Base-by-base conservation (phyloP, 2,888 invertebrate genomes). In the Trissoscelio sp. region DNA sequence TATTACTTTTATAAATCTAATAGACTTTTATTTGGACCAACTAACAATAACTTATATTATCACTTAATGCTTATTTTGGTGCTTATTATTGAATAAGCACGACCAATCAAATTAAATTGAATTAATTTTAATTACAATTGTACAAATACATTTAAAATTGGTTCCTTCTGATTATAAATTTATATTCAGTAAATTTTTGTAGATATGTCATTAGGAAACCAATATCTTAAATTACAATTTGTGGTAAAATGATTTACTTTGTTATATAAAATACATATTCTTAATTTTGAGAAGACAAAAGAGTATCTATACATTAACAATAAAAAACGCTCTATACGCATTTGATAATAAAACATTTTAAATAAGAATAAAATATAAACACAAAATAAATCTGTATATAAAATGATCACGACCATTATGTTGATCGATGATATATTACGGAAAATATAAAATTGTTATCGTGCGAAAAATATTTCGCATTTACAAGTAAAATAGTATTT, bases 121-220 rank as follows among this genome's bases (percentile, higher is more conserved):
- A 37, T 57, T 18, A 37, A 11, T 57, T 57, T 57, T 9, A 28
- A 53, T 31, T 53, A 37, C n/a, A 37, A 37, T 37, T 37, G 37
- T 37, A 37, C 37, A 37, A 37, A 42, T 42, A 42, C 42, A 42
- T 42, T 4, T 42, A 16, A 7, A 42, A 2, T 37, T 7, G 2
- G 9, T 42, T 42, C 16, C 11, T 7, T 28, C 12, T 51, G 5
- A n/a, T 34, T 34, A 34, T 6, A 34, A 12, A n/a, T 51, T 22
- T 20, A 20, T 28, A n/a, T 16, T 12, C 4, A 51, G 24, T 51
- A 28, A 20, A 51, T 51, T 46, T 48, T 53, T 37, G 53, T 12
- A 39, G 66, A 66, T 66, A 66, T 66, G 66, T 51, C 14, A 53
- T 39, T 51, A 39, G 12, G 24, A 64, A 66, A 51, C 24, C 14